Percentiles rank a stretch among this genome's conserved stretches.
phyloP scores from a whole-genome alignment of 2,113 vertebrate species.

The Dryoscopus gambensis region DNA sequence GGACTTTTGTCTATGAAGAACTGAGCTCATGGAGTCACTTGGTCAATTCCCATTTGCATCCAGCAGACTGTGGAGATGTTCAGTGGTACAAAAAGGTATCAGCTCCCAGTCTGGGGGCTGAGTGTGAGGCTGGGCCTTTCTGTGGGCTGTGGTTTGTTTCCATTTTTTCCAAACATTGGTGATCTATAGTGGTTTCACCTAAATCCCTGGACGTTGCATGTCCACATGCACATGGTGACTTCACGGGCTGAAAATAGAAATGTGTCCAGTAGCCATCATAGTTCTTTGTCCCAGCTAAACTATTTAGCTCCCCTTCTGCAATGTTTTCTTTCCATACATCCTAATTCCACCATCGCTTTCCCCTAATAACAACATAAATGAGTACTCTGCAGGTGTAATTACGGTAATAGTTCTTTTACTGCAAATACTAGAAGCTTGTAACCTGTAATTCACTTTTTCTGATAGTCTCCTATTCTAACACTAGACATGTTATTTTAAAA shows the following conservation, averaged over 20 bases:
- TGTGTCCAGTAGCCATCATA: background rate
- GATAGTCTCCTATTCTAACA: constrained; percentile 4
- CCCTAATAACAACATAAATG: constrained; percentile 7
- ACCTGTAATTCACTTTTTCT: constrained; percentile 37
- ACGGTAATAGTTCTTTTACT: background rate
- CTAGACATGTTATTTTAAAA: constrained; percentile 33
- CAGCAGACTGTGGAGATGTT: background rate
- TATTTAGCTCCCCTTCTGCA: background rate
- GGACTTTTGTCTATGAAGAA: background rate
- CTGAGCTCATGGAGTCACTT: fast-evolving
- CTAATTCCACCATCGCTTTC: background rate
- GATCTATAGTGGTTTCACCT: background rate
- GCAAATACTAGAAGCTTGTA: constrained; percentile 8
- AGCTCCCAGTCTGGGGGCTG: background rate
- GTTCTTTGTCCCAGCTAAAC: background rate
- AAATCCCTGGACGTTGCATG: background rate
- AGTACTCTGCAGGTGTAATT: constrained; percentile 9
- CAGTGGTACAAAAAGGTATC: background rate
- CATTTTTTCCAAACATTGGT: background rate
- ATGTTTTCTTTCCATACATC: background rate
- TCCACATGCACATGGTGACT: background rate
- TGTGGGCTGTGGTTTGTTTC: background rate
- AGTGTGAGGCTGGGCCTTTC: background rate
- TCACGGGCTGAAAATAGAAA: background rate
- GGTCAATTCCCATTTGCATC: background rate